Base-by-base conservation (phyloP, 1,140 invertebrate genomes). In the Drosophila teissieri region DNA sequence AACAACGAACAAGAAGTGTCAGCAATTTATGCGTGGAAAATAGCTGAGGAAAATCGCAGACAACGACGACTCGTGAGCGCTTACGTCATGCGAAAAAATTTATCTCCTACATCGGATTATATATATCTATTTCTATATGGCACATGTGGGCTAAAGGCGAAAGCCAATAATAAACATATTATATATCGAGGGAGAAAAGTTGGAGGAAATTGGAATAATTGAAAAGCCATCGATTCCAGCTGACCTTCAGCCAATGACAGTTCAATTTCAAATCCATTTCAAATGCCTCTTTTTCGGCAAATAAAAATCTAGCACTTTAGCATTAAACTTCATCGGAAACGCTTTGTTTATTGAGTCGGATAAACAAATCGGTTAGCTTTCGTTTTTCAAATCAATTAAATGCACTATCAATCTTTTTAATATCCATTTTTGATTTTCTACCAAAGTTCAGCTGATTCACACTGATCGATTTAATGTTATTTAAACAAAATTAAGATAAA, bases 81-180 rank as follows among this genome's bases (percentile, higher is more conserved):
- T 85, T 85, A 88, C 82, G 82, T 85, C 82, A 86, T 79, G 77
- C 69, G 60, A 55, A 70, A 56, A 69, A 68, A 72, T 67, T 49
- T 75, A 84, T 70, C 68, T 55, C 63, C 51, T 81, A 73, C 57
- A 73, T 73, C 61, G 60, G 63, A 68, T 65, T 53, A 78, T 78
- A 78, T 78, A 62, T 76, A 74, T 85, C 73, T 84, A 84, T 88
- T 76, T 86, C 75, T 78, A 86, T 88, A 79, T 86, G 75, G 79
- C 79, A 85, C 82, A 88, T 88, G 83, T 79, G 83, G 69, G 31
- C 54, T 39, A 68, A 68, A 52, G 37, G 46, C 58, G n/a, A 55
- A 61, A 52, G 78, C 82, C 73, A 75, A 75, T 78, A 78, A 78
- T 85, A 78, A 62, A 81, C 53, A 61, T 82, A 75, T 56, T 82